These are phyloP conservation scores for Chaitophorus viminalis DNA, from an alignment of 2,888 invertebrate genomes.

Conservation along the genomic window DNA sequence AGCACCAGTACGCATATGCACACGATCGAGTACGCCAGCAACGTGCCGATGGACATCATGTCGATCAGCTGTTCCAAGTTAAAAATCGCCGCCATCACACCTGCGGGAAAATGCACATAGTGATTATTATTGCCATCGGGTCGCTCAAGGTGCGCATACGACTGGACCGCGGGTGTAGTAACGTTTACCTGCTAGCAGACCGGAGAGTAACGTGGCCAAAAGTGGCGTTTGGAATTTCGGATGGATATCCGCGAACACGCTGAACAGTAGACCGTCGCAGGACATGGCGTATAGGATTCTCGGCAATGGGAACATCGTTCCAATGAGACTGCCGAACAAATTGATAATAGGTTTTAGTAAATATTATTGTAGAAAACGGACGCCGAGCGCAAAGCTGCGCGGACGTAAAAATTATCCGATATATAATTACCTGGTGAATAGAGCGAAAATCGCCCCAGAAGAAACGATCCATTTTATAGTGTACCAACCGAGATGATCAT, in stretches of 20 bases:
- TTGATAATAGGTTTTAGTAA: not conserved
- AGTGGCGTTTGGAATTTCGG: slow-evolving; percentile 82
- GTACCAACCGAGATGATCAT: slow-evolving; percentile 79
- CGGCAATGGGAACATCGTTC: slow-evolving; percentile 89
- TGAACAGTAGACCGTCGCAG: slow-evolving; percentile 86
- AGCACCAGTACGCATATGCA: slow-evolving; percentile 89
- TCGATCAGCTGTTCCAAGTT: slow-evolving; percentile 91
- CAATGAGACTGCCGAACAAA: slow-evolving; percentile 79
- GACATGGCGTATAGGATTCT: slow-evolving; percentile 92
- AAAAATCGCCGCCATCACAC: slow-evolving; percentile 87
- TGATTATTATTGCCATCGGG: not conserved
- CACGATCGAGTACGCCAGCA: slow-evolving; percentile 91
- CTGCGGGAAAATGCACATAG: slow-evolving; percentile 67
- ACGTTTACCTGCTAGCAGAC: slow-evolving; percentile 76
- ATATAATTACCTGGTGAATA: slow-evolving; percentile 82
- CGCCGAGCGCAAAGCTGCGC: too few relatives aligned
- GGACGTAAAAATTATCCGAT: too few relatives aligned
- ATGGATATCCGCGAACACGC: slow-evolving; percentile 76
- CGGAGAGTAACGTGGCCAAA: slow-evolving; percentile 80
- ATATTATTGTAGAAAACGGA: not conserved
- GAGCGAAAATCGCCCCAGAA: slow-evolving; percentile 89
- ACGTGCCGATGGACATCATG: slow-evolving; percentile 95
- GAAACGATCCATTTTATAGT: slow-evolving; percentile 89
- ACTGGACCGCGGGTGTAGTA: too few relatives aligned
- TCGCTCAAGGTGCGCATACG: too few relatives aligned